Base-by-base conservation (phyloP, 1,140 invertebrate species). In the Drosophila ohnishii region DNA sequence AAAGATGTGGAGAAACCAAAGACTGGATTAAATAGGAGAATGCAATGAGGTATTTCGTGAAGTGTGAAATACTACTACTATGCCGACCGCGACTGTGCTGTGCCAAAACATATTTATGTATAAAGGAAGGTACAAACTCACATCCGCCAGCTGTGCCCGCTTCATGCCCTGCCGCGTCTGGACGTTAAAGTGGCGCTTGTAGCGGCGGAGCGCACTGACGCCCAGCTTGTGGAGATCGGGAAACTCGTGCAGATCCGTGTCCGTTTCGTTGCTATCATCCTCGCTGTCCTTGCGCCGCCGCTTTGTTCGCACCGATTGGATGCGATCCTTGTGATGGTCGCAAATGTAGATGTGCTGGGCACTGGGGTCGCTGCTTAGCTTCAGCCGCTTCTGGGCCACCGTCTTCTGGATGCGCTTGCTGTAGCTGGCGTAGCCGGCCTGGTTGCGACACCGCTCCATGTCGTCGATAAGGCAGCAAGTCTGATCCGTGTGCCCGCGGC, bases 321-420 rank as follows among this genome's bases (percentile, higher is more conserved):
- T 99, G 76, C 98, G 96, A 90, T 95, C 95, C 92, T 99, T 99
- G 92, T 99, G 98, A 90, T 96, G 95, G 91, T 99, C 98, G 93
- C 98, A 99, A 82, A 99, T 99, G 91, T 99, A 99, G 89, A 96
- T 98, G 88, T 99, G 98, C 78, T 96, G 94, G 39, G 96, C 97
- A 91, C 95, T 94, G 80, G 94, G 94, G 93, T 99, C 98, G 70
- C 97, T 95, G 91, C 95, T 96, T 13, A 99, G 94, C 91, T 97
- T 97, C 1, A 99, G 94, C 87, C 97, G 95, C 76, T 97, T 94
- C 87, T 98, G 97, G 55, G 96, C 95, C n/a, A 98, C 97, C 64
- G 96, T 98, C 92, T 98, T 98, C 92, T 99, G 97, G 82, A 99
- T 98, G 75, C 97, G 94, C 92, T 99, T 99, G 92, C 97, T 98